Percentiles rank a stretch among this genome's conserved stretches.
phyloP scores from a whole-genome alignment of 2,113 vertebrate species.

The Boleophthalmus pectinirostris region DNA sequence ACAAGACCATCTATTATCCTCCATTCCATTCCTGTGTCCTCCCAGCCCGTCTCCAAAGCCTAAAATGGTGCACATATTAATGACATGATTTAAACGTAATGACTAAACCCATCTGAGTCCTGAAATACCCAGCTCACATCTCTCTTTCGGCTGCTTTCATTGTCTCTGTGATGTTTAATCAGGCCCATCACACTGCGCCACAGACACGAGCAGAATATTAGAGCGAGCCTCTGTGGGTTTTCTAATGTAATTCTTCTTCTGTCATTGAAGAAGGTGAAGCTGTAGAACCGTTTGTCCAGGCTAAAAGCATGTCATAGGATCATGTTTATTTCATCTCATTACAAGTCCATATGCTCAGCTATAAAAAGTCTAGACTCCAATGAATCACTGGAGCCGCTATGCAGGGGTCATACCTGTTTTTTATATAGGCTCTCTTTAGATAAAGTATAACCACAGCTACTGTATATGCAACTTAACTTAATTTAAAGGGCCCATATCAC shows the following conservation, averaged over 20 bases:
- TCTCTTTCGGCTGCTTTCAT: slow-evolving; percentile 1
- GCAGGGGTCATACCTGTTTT: background rate
- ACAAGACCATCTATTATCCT: background rate
- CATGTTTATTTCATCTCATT: slow-evolving; percentile 3
- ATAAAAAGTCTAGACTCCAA: background rate
- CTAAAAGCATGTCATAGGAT: background rate
- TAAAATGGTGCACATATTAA: background rate
- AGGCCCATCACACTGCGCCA: slow-evolving; percentile 6
- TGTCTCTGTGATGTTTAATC: slow-evolving; percentile 7
- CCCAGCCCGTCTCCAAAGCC: background rate
- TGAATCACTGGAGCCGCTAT: background rate
- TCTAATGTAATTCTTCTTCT: background rate
- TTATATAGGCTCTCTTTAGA: background rate
- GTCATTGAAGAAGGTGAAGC: slow-evolving; percentile 8
- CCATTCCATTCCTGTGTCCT: background rate
- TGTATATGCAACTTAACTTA: too few species aligned
- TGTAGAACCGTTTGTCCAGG: background rate
- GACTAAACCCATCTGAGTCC: background rate
- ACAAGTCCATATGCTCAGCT: background rate
- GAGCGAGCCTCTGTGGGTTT: background rate
- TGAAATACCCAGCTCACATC: slow-evolving; percentile 9
- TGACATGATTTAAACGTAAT: background rate
- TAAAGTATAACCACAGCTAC: background rate
- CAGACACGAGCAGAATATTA: slow-evolving; percentile 4
- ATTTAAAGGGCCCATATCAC: too few species aligned